Percentiles rank a stretch among this genome's conserved stretches.
phyloP scores from a whole-genome alignment of 1,140 invertebrate genomes.

The Planococcus citri region DNA sequence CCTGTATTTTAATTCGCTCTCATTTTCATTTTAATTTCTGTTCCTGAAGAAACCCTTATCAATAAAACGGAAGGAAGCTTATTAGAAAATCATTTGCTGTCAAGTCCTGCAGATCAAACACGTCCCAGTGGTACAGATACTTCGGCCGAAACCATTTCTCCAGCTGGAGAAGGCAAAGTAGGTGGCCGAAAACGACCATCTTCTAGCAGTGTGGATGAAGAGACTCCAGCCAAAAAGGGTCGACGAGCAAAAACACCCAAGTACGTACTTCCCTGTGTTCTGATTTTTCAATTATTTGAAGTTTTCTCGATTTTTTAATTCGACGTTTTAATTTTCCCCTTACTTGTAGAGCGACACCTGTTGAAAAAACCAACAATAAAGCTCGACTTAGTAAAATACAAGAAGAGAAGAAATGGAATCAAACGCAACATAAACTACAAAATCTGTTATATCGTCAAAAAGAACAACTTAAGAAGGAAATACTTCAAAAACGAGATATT shows the following conservation, averaged over 20 bases:
- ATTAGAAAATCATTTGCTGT: not conserved
- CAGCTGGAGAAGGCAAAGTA: not conserved
- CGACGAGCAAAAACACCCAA: not conserved
- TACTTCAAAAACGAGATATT: constrained; percentile 74
- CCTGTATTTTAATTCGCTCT: not conserved
- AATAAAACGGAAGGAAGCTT: not conserved
- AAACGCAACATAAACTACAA: constrained; percentile 36
- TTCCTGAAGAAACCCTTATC: not conserved
- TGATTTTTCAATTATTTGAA: not conserved
- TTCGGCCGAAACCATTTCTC: not conserved
- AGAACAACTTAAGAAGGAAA: constrained; percentile 85
- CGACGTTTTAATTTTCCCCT: too few species aligned
- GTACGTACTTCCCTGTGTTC: not conserved
- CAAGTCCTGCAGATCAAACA: not conserved
- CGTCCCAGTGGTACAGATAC: not conserved
- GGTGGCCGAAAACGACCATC: not conserved
- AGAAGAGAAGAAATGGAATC: constrained; percentile 22
- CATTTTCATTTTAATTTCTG: too few species aligned
- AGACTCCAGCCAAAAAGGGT: not conserved
- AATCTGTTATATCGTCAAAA: constrained; percentile 65
- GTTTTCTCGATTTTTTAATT: not conserved
- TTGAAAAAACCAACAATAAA: constrained; percentile 9
- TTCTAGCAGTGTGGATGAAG: not conserved
- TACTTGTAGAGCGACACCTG: too few species aligned
- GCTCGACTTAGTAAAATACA: not conserved